Conservation (phyloP, 2,888 invertebrate genomes). For the Dorcus parallelipipedus region DNA sequence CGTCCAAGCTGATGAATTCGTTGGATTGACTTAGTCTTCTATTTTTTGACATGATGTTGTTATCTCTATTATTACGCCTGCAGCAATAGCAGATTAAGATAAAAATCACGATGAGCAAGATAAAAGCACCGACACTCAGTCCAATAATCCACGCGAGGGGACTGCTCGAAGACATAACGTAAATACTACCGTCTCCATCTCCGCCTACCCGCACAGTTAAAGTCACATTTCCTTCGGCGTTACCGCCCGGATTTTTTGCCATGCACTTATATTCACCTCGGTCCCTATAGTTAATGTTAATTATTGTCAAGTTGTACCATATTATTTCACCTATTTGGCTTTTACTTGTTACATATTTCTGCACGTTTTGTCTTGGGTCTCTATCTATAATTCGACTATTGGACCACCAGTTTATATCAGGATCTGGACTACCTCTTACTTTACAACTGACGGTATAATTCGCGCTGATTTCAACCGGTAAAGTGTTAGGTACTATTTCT, state of each 20-base stretch:
- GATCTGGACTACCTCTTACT: slow-evolving; percentile 71
- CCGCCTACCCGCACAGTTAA: slow-evolving; percentile 47
- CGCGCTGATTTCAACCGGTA: slow-evolving; percentile 59
- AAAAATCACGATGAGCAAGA: slow-evolving; percentile 52
- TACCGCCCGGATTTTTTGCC: slow-evolving; percentile 79
- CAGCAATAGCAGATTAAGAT: slow-evolving; percentile 46
- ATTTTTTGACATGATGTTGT: slow-evolving; percentile 30
- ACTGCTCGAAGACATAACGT: slow-evolving; percentile 31
- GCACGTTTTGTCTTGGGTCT: slow-evolving; percentile 46
- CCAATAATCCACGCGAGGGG: slow-evolving; percentile 52
- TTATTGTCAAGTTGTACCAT: slow-evolving; percentile 61
- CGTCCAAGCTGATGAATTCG: slow-evolving; percentile 65
- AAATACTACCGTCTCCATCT: slow-evolving; percentile 22
- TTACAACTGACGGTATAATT: slow-evolving; percentile 72
- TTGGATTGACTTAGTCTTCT: slow-evolving; percentile 39
- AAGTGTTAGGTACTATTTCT: slow-evolving; percentile 58
- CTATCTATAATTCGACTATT: slow-evolving; percentile 62
- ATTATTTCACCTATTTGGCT: slow-evolving; percentile 29
- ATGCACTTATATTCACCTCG: slow-evolving; percentile 63
- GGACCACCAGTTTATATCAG: slow-evolving; percentile 71
- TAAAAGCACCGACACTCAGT: slow-evolving; percentile 48
- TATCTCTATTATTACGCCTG: slow-evolving; percentile 30
- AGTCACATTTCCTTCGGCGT: slow-evolving; percentile 71
- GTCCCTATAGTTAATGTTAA: slow-evolving; percentile 48
- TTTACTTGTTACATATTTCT: slow-evolving; percentile 47